These are phyloP conservation scores for Neodiprion virginianus DNA, from an alignment of 1,140 invertebrate species.

Conservation along the genomic window DNA sequence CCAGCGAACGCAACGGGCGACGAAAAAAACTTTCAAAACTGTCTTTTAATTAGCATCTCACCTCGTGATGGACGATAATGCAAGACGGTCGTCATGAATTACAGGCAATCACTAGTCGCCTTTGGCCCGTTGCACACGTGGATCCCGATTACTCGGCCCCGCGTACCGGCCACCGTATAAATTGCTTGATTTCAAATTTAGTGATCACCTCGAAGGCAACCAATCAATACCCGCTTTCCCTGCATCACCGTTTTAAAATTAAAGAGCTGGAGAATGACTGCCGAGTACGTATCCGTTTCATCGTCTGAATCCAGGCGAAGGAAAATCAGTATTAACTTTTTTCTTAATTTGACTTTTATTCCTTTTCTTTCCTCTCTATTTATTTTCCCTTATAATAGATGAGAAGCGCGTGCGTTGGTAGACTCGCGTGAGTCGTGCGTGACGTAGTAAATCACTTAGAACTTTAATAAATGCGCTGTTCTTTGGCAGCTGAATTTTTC, in stretches of 20 bases:
- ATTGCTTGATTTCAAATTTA: slow-evolving; percentile 1
- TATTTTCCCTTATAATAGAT: slow-evolving; percentile 1
- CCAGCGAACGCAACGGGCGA: background rate
- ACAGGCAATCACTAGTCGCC: background rate
- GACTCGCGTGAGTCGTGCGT: slow-evolving; percentile 3
- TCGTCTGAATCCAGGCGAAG: too few species aligned
- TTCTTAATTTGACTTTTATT: too few species aligned
- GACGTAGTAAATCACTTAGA: slow-evolving; percentile 3
- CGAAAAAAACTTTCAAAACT: background rate
- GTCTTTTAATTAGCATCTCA: background rate
- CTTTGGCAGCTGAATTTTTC: slow-evolving; percentile 2
- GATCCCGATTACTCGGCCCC: background rate
- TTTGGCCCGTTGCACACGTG: background rate
- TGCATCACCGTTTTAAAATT: background rate
- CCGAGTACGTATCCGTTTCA: too few species aligned
- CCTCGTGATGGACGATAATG: background rate
- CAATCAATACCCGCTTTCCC: background rate
- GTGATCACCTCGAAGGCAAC: background rate
- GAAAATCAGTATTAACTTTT: too few species aligned
- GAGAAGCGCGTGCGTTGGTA: background rate
- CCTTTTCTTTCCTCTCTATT: background rate
- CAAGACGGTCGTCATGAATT: background rate
- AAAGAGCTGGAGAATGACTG: background rate
- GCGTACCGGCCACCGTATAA: background rate
- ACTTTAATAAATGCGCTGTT: slow-evolving; percentile 3